A percentile compares a stretch with the other conserved stretches of the same genome.
These are phyloP conservation scores for Brachionus calyciflorus DNA, from an alignment of 1,140 invertebrate genomes.

Conservation along the genomic window DNA sequence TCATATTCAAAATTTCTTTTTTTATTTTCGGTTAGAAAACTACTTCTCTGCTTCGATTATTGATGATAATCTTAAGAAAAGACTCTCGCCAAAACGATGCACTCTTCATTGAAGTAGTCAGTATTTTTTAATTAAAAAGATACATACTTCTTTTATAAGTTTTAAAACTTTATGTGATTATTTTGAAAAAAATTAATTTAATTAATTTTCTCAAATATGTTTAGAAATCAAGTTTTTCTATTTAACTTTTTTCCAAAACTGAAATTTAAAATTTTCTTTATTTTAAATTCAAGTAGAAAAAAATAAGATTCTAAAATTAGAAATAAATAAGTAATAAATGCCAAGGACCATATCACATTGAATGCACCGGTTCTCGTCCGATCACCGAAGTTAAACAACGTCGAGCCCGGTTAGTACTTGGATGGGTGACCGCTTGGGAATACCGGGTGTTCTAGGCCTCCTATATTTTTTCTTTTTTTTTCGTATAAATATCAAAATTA, in stretches of 20 bases:
- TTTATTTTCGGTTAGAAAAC: background rate
- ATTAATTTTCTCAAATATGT: background rate
- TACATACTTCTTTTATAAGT: conserved; percentile 34
- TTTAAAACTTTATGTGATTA: background rate
- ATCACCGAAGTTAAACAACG: conserved; percentile 47
- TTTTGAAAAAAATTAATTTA: background rate
- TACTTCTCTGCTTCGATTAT: conserved; percentile 9
- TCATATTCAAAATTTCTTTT: background rate
- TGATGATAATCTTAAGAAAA: background rate
- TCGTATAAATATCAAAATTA: background rate
- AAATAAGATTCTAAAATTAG: background rate
- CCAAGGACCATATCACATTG: conserved; percentile 46
- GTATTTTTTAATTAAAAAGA: background rate
- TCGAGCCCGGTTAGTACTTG: conserved; percentile 47
- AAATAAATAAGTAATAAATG: background rate
- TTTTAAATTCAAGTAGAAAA: background rate
- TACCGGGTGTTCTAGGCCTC: conserved; percentile 43
- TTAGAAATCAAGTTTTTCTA: background rate
- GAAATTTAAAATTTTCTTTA: background rate
- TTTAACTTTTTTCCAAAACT: background rate
- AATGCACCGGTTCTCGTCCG: conserved; percentile 47
- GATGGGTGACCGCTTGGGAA: conserved; percentile 47
- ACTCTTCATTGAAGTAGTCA: conserved; percentile 15
- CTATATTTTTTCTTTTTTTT: background rate
- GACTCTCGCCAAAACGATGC: background rate